Evolutionary conservation across 2,888 invertebrate species (phyloP).

Genomic region (Microctonus aethiopoides): DNA sequence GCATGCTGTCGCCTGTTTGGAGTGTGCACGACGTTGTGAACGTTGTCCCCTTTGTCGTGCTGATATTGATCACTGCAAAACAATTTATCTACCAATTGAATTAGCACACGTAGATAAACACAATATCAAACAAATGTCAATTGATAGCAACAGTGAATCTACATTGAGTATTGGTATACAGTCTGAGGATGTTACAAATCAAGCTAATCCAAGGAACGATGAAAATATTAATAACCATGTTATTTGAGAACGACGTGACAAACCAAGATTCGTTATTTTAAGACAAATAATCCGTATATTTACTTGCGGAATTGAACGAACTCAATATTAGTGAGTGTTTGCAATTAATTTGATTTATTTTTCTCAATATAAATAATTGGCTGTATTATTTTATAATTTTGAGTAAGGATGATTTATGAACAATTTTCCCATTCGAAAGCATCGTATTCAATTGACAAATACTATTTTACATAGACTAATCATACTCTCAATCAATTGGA

Average conservation of each 20-base stretch:
- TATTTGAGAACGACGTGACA: constrained; percentile 54
- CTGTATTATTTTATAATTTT: background rate
- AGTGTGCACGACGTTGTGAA: constrained; percentile 80
- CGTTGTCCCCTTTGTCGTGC: constrained; percentile 82
- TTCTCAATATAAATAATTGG: background rate
- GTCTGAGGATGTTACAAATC: constrained; percentile 50
- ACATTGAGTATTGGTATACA: constrained; percentile 41
- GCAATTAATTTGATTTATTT: background rate
- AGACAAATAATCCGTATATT: constrained; percentile 54
- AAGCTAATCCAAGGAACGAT: constrained; percentile 49
- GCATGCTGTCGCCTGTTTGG: constrained; percentile 85
- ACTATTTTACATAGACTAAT: too few relatives aligned
- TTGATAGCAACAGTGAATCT: constrained; percentile 47
- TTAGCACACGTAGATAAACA: constrained; percentile 65
- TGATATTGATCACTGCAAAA: constrained; percentile 76
- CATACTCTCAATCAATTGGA: too few relatives aligned
- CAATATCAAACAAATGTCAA: constrained; percentile 48
- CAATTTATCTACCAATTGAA: constrained; percentile 78
- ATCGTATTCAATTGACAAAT: too few relatives aligned
- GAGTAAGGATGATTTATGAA: background rate
- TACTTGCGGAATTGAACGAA: constrained; percentile 52
- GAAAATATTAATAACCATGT: constrained; percentile 39
- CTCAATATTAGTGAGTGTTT: constrained; percentile 39
- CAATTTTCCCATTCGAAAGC: too few relatives aligned
- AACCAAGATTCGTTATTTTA: constrained; percentile 45